A percentile compares a stretch with the other conserved stretches of the same genome.
Evolutionary conservation across 2,888 invertebrate species (phyloP).

Genomic region (Diarsia mendica): DNA sequence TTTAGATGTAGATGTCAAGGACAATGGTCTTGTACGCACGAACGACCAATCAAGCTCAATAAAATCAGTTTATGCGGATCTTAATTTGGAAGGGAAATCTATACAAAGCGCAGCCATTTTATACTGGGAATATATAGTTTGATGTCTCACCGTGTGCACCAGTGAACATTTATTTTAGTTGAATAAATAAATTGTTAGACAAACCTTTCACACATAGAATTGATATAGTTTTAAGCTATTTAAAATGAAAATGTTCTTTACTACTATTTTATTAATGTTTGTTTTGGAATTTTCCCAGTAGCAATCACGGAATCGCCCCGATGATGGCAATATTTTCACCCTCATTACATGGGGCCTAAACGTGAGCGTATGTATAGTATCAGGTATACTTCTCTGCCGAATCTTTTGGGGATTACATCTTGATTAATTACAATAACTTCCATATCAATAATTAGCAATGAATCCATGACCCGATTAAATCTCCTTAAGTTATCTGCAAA

Average conservation of each 20-base stretch:
- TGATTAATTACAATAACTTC: constrained; percentile 4
- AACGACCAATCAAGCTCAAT: too few species aligned
- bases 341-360: background rate
- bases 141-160: background rate
- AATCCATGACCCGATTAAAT: constrained; percentile 10
- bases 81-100: too few species aligned
- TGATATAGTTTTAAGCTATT: background rate
- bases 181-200: background rate
- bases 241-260: background rate
- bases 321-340: background rate
- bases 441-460: background rate
- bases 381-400: background rate
- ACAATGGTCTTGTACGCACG: background rate
- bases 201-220: background rate
- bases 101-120: too few species aligned
- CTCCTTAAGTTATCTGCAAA: background rate
- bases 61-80: too few species aligned
- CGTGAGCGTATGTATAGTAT: background rate
- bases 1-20: background rate
- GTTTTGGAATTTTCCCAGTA: background rate
- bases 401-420: background rate
- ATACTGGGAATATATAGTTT: too few species aligned
- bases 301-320: background rate
- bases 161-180: background rate
- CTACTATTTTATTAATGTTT: background rate